These are phyloP conservation scores for Drosophila arizonae DNA, from an alignment of 1,140 invertebrate species.

Conservation along the genomic window DNA sequence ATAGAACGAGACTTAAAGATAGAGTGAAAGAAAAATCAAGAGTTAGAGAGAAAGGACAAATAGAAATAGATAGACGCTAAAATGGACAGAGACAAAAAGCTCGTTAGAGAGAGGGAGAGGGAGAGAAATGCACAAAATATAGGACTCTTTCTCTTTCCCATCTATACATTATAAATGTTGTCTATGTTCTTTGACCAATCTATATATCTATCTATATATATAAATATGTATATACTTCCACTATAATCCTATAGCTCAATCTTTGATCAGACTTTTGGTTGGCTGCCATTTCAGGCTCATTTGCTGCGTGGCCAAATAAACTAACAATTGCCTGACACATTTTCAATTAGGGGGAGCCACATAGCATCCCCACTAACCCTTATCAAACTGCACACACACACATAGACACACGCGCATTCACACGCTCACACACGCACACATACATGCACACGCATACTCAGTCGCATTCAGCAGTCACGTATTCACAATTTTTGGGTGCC, in stretches of 20 bases:
- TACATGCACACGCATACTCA: conserved; percentile 10
- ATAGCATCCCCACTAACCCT: conserved; percentile 51
- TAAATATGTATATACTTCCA: neutral
- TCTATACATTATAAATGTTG: no score
- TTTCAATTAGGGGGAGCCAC: neutral
- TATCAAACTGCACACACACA: conserved; percentile 15
- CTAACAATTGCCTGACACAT: conserved; percentile 17
- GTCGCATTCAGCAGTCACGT: conserved; percentile 25
- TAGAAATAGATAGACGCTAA: no score
- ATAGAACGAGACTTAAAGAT: no score
- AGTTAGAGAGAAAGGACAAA: no score
- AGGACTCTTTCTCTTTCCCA: no score
- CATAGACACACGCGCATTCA: neutral
- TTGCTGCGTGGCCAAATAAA: conserved; percentile 1
- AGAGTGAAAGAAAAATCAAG: no score
- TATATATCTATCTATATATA: no score
- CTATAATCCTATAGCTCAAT: neutral
- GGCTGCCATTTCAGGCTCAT: neutral
- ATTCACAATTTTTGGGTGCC: conserved; percentile 12
- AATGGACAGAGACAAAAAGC: no score
- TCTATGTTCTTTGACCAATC: no score
- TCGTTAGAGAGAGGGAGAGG: no score
- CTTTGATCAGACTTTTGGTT: neutral
- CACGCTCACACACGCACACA: neutral
- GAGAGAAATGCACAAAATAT: no score